phyloP scores from a whole-genome alignment of 2,797 vertebrate species.

The Cyprinodon diabolis region DNA sequence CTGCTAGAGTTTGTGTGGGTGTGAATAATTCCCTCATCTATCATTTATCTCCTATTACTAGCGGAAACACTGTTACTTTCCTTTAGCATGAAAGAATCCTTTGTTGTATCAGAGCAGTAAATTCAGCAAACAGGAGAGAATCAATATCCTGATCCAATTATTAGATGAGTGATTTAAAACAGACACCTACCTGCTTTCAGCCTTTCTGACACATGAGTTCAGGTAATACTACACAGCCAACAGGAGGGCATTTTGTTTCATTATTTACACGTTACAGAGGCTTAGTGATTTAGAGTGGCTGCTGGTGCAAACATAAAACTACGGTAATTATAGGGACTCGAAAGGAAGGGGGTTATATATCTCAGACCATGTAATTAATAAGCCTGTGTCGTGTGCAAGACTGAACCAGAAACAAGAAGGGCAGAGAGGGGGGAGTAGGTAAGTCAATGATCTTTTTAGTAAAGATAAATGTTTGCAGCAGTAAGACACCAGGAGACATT shows the following conservation, averaged over 20 bases:
- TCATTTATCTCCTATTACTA: slow-evolving; percentile 23
- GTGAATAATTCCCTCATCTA: slow-evolving; percentile 3
- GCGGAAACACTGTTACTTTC: neutral
- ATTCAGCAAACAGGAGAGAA: slow-evolving; percentile 50
- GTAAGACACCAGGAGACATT: neutral
- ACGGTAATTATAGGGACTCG: slow-evolving; percentile 76
- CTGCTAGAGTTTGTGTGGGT: slow-evolving; percentile 10
- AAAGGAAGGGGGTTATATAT: slow-evolving; percentile 63
- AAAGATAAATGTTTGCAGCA: neutral
- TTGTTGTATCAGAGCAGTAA: slow-evolving; percentile 41
- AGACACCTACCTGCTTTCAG: slow-evolving; percentile 48
- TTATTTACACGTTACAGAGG: slow-evolving; percentile 38
- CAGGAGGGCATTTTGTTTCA: slow-evolving; percentile 9
- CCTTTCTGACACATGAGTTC: slow-evolving; percentile 34
- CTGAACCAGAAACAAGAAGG: slow-evolving; percentile 44
- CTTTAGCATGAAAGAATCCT: neutral
- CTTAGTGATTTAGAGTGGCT: slow-evolving; percentile 68
- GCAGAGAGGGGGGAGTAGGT: slow-evolving; percentile 4
- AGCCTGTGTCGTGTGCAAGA: slow-evolving; percentile 51
- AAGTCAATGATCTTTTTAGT: slow-evolving; percentile 15
- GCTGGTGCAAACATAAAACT: slow-evolving; percentile 67
- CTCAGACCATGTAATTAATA: slow-evolving; percentile 74
- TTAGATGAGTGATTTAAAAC: slow-evolving; percentile 65
- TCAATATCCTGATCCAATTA: slow-evolving; percentile 58
- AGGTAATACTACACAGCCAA: slow-evolving; percentile 9